Conservation (phyloP, 2,888 invertebrate species). For the Tetropium fuscum region DNA sequence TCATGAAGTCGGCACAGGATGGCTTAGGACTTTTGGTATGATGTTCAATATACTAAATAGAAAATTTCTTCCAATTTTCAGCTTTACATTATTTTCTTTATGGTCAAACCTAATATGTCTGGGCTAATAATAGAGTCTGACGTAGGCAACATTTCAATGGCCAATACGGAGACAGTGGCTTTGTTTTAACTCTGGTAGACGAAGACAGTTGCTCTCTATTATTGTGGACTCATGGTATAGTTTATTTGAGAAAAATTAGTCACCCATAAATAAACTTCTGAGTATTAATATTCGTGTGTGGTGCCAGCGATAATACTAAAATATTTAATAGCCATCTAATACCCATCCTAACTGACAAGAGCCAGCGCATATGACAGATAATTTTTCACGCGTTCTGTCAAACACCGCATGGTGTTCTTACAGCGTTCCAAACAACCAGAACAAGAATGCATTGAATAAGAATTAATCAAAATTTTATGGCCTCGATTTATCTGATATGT, state of each 20-base stretch:
- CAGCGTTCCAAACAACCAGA: slow-evolving; percentile 25
- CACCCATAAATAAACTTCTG: slow-evolving; percentile 13
- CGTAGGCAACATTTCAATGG: too few species aligned
- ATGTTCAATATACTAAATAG: too few species aligned
- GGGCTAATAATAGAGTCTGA: too few species aligned
- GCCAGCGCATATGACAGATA: slow-evolving; percentile 38
- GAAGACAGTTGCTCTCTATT: too few species aligned
- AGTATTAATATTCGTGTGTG: slow-evolving; percentile 26
- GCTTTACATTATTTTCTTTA: too few species aligned
- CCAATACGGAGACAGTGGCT: too few species aligned
- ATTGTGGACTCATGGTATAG: too few species aligned
- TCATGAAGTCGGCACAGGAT: too few species aligned
- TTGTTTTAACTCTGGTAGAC: too few species aligned
- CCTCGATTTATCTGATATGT: slow-evolving; percentile 38
- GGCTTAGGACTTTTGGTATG: too few species aligned
- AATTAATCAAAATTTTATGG: slow-evolving; percentile 39
- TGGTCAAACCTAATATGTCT: too few species aligned
- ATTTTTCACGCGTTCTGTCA: slow-evolving; percentile 37
- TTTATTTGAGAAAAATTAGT: slow-evolving; percentile 4
- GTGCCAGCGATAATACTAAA: slow-evolving; percentile 18
- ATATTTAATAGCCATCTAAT: slow-evolving; percentile 27
- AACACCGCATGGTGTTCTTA: slow-evolving; percentile 28
- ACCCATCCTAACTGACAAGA: slow-evolving; percentile 29
- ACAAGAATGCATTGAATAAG: slow-evolving; percentile 32
- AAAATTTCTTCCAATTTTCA: too few species aligned